A percentile compares a stretch with the other conserved stretches of the same genome.
Conservation (phyloP, 2,888 invertebrate genomes). For the Drosophila meridiana region DNA sequence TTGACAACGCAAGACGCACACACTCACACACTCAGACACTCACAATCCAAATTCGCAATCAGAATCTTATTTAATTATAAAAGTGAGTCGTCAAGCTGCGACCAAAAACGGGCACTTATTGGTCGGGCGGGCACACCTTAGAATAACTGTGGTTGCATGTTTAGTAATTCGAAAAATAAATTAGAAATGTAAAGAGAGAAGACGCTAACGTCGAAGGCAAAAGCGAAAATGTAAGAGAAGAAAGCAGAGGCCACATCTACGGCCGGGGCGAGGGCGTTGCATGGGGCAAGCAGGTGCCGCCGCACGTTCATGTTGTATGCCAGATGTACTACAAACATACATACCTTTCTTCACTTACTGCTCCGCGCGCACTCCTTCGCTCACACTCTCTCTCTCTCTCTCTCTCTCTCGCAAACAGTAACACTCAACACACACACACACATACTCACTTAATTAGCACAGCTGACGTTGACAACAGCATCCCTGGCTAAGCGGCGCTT, state of each 20-base stretch:
- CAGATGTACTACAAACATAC: slow-evolving; percentile 19
- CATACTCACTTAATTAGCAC: slow-evolving; percentile 35
- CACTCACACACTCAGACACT: background rate
- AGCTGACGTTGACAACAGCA: slow-evolving; percentile 63
- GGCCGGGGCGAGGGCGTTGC: slow-evolving; percentile 4
- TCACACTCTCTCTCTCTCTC: background rate
- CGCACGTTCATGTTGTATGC: slow-evolving; percentile 29
- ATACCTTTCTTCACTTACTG: slow-evolving; percentile 7
- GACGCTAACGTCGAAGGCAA: slow-evolving; percentile 14
- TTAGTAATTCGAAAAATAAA: slow-evolving; percentile 48
- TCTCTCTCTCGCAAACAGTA: background rate
- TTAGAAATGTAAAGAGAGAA: slow-evolving; percentile 11
- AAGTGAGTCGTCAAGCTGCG: slow-evolving; percentile 1
- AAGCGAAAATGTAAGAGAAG: slow-evolving; percentile 12
- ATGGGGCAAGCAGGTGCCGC: slow-evolving; percentile 35
- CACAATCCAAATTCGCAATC: slow-evolving; percentile 1
- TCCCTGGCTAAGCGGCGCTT: slow-evolving; percentile 30
- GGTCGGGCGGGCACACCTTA: slow-evolving; percentile 33
- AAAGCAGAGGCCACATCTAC: background rate
- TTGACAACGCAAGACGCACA: background rate
- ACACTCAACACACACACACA: slow-evolving; percentile 9
- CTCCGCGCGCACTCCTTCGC: background rate
- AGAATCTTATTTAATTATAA: slow-evolving; percentile 20
- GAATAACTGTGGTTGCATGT: slow-evolving; percentile 34
- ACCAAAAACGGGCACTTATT: slow-evolving; percentile 15